Evolutionary conservation across 2,113 vertebrate species (phyloP), one percentile per base, ranked within the genome.

Genomic region (Poeciliopsis prolifica): DNA sequence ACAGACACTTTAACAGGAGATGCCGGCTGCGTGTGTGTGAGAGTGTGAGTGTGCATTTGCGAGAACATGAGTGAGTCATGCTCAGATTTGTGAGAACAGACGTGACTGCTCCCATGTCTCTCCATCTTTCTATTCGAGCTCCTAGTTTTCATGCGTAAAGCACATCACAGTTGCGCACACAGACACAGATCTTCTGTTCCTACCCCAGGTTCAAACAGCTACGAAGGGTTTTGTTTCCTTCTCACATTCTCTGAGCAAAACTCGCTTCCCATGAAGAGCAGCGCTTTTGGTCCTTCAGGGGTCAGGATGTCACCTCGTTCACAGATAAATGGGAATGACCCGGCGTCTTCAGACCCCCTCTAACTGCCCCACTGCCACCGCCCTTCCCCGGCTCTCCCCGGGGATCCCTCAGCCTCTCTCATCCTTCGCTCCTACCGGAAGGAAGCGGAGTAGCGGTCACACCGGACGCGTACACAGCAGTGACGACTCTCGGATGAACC

Each of bases 271-370:
- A 93, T 85, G 79, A 90, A 88, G 74, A 12, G 64, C 65, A 89
- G 86, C 69, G 65, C 86, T 78, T 86, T 91, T 77, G 89, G 85
- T 84, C 90, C 76, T 60, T 28, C 81, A 84, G 81, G 78, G 92
- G 93, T 95, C 88, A 70, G 75, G 74, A 89, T 89, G 92, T 93
- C 94, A 66, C 76, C 62, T 72, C 69, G 84, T 94, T 94, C 93
- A 94, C 93, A 94, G 92, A 91, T 81, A 30, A 93, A 87, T 67
- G 72, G 68, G 60, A 79, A 77, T 65, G 85, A 90, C 85, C 81
- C 70, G 4, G 64, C 11, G 75, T 70, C 80, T 81, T 74, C 19
- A 0, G 15, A 62, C 42, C 80, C 58, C 74, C 65, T 81, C 75
- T 74, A 60, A 81, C 68, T 62, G 80, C 22, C 44, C 44, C 71